Percentiles rank a stretch among this genome's conserved stretches.
phyloP scores from a whole-genome alignment of 2,113 vertebrate species.

The Glareola pratincola region DNA sequence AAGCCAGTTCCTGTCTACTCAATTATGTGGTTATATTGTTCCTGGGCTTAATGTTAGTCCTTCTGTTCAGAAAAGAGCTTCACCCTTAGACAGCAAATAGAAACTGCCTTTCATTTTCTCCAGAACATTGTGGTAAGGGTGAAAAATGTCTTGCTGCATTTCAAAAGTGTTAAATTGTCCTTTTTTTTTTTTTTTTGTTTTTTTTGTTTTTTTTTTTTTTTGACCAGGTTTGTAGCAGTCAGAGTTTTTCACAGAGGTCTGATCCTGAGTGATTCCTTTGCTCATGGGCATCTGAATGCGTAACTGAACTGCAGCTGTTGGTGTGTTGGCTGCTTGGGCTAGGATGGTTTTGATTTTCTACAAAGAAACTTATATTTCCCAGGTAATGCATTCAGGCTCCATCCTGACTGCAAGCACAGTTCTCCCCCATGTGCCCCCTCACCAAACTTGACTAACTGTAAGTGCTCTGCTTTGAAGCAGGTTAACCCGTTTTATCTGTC shows the following conservation, averaged over 20 bases:
- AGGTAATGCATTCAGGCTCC: background rate
- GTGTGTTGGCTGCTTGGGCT: background rate
- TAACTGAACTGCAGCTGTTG: background rate
- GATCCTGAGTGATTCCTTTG: background rate
- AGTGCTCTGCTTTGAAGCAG: background rate
- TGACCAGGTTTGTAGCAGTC: background rate
- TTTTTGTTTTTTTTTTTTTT: background rate
- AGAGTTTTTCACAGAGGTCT: background rate
- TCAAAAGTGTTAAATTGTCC: background rate
- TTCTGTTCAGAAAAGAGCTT: background rate
- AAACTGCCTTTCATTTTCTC: background rate
- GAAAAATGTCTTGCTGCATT: constrained; percentile 13
- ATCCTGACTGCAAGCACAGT: background rate
- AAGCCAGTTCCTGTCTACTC: background rate
- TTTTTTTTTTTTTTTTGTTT: background rate
- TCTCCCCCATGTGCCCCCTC: background rate
- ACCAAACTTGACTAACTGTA: background rate
- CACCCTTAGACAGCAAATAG: background rate
- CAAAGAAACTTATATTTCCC: background rate
- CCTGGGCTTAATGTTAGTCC: background rate
- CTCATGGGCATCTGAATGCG: background rate
- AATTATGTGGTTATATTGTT: background rate
- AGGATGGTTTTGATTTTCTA: constrained; percentile 1
- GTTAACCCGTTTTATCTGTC: constrained; percentile 17
- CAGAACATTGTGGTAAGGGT: background rate